Evolutionary conservation across 2,888 invertebrate species (phyloP).

Genomic region (Drosophila rellima): DNA sequence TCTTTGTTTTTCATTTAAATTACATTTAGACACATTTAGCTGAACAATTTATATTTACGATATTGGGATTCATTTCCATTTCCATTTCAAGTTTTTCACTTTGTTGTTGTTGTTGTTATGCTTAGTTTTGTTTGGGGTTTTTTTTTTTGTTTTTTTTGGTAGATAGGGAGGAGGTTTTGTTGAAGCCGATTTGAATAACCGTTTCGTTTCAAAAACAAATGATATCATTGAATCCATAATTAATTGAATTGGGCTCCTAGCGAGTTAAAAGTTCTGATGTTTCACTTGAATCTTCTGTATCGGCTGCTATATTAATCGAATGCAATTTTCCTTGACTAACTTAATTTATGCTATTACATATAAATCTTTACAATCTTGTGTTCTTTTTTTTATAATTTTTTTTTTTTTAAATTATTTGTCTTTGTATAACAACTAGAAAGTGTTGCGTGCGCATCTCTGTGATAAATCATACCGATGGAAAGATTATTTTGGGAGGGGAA

Average conservation of each 20-base stretch:
- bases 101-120: slow-evolving; percentile 11
- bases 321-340: slow-evolving; percentile 75
- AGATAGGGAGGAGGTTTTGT: slow-evolving; percentile 45
- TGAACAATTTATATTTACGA: slow-evolving; percentile 74
- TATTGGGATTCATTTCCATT: slow-evolving; percentile 41
- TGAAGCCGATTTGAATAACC: slow-evolving; percentile 63
- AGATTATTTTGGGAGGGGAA: slow-evolving; percentile 5
- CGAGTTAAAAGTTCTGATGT: slow-evolving; percentile 64
- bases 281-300: slow-evolving; percentile 8
- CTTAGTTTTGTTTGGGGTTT: slow-evolving; percentile 11
- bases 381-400: background rate
- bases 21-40: slow-evolving; percentile 80
- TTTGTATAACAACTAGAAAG: slow-evolving; percentile 80
- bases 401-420: slow-evolving; percentile 72
- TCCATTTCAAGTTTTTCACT: slow-evolving; percentile 4
- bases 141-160: slow-evolving; percentile 21
- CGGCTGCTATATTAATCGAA: slow-evolving; percentile 64
- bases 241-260: slow-evolving; percentile 63
- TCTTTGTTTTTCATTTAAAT: slow-evolving; percentile 72
- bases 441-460: slow-evolving; percentile 54
- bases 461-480: slow-evolving; percentile 31
- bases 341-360: slow-evolving; percentile 79
- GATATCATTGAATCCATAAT: slow-evolving; percentile 50
- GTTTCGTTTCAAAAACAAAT: slow-evolving; percentile 53
- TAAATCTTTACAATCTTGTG: slow-evolving; percentile 68